Evolutionary conservation across 2,888 invertebrate species (phyloP).

Genomic region (Aphodius sticticus): DNA sequence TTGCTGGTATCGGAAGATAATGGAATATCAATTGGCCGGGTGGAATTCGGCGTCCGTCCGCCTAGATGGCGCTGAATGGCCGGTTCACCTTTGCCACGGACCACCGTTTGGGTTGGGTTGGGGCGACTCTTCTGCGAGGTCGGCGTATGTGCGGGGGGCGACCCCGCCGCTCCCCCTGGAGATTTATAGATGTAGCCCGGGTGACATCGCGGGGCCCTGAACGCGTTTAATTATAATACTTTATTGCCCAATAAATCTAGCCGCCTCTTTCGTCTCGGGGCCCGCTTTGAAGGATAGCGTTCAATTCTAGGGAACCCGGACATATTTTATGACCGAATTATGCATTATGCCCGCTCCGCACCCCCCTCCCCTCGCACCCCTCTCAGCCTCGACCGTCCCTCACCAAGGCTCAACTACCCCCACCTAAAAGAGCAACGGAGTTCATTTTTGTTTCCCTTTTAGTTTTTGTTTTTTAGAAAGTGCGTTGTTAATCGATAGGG

Average conservation of each 20-base stretch:
- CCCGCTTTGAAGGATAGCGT: conserved; percentile 69
- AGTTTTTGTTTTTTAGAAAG: not conserved
- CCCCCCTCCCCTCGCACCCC: conserved; percentile 39
- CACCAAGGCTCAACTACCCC: conserved; percentile 28
- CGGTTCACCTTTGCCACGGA: not conserved
- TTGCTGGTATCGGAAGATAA: too few relatives aligned
- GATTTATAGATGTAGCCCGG: conserved; percentile 62
- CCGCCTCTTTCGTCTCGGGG: conserved; percentile 60
- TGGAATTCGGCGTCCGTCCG: not conserved
- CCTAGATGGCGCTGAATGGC: not conserved
- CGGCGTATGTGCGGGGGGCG: conserved; percentile 14
- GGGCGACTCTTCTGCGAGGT: conserved; percentile 60
- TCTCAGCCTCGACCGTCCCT: conserved; percentile 27
- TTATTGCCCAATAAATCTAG: conserved; percentile 81
- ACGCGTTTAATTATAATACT: conserved; percentile 82
- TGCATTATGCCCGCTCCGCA: conserved; percentile 60
- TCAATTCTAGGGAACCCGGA: conserved; percentile 71
- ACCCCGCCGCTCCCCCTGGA: conserved; percentile 51
- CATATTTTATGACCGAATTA: conserved; percentile 76
- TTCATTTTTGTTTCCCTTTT: conserved; percentile 31
- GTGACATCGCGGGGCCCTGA: conserved; percentile 63
- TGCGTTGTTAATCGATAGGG: too few relatives aligned
- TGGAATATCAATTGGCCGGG: too few relatives aligned
- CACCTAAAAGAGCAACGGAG: conserved; percentile 26
- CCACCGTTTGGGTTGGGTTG: conserved; percentile 17